A percentile compares a stretch with the other conserved stretches of the same genome.
phyloP scores from a whole-genome alignment of 2,888 invertebrate species.

The Microplitis deprimator region DNA sequence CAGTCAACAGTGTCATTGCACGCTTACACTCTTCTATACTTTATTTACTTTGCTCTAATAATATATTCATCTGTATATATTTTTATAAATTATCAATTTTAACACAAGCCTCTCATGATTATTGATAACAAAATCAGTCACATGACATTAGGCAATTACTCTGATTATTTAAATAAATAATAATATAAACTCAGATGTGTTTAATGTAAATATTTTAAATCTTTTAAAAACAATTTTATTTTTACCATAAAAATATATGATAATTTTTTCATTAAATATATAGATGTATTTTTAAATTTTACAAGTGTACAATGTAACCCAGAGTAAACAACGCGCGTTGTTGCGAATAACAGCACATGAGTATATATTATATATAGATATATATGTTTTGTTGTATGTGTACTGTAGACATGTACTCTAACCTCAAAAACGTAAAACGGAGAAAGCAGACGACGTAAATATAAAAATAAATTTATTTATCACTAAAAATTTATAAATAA shows the following conservation, averaged over 20 bases:
- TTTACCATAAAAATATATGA: not conserved
- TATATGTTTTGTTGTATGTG: not conserved
- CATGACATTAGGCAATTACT: not conserved
- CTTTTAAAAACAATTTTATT: too few relatives aligned
- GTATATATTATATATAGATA: not conserved
- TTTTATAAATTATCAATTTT: not conserved
- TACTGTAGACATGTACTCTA: not conserved
- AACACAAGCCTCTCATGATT: not conserved
- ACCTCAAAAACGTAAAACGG: not conserved
- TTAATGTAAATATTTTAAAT: too few relatives aligned
- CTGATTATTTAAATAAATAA: not conserved
- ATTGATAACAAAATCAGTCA: not conserved
- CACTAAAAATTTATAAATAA: not conserved
- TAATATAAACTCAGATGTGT: not conserved
- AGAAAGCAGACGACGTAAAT: not conserved
- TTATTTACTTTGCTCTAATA: constrained; percentile 2
- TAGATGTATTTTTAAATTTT: not conserved
- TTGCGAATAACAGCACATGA: not conserved
- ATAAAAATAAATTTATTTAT: not conserved
- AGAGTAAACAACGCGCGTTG: not conserved
- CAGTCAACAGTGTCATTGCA: constrained; percentile 52
- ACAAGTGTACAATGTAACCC: not conserved
- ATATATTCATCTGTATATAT: not conserved
- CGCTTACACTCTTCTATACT: constrained; percentile 52
- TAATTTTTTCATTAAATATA: too few relatives aligned